Base-by-base conservation (phyloP, 92 coral and sea anemone species). In the Diadumene lineata region DNA sequence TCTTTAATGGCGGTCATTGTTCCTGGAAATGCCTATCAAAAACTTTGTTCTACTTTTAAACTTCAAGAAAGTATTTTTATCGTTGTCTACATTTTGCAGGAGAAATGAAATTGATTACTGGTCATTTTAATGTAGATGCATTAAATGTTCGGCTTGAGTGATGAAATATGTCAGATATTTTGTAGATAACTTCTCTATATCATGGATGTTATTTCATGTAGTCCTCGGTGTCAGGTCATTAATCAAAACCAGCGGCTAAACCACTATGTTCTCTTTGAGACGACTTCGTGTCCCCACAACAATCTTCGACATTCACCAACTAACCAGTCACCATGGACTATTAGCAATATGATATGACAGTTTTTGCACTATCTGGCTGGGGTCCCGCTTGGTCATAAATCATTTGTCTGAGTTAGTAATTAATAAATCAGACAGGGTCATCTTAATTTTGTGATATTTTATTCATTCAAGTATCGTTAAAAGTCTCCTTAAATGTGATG, bases 211-310 rank as follows among this genome's bases (percentile, higher is more conserved):
- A 34, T 10, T 60, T 43, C 27, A 27, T 0, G 69, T 11, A 10
- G 43, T 60, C 55, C 19, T 17, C 44, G 23, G 38, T 74, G 79
- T 31, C 79, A 74, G 69, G 79, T 74, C 79, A 74, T 74, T 74
- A 74, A 74, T 74, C 79, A 74, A 38, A 11, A 29, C 34, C 27
- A 34, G 70, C 69, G 60, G 79, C 50, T 25, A 74, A 62, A 28
- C 56, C n/a, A 27, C 43, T 24, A 26, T 73, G 53, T 33, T 73
- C 68, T 29, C 27, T 28, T 18, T 15, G 32, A 8, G 31, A 21
- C 34, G 78, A 57, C 78, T 38, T 56, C 48, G 78, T 73, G 68
- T 58, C 78, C 38, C 79, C 60, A 62, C 43, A 74, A 74, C 29
- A 26, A 61, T 74, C 19, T 67, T 19, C 22, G 53, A 34, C 70